A percentile compares a stretch with the other conserved stretches of the same genome.
These are phyloP conservation scores for Merluccius polli DNA, from an alignment of 2,797 vertebrate genomes.

Conservation along the genomic window DNA sequence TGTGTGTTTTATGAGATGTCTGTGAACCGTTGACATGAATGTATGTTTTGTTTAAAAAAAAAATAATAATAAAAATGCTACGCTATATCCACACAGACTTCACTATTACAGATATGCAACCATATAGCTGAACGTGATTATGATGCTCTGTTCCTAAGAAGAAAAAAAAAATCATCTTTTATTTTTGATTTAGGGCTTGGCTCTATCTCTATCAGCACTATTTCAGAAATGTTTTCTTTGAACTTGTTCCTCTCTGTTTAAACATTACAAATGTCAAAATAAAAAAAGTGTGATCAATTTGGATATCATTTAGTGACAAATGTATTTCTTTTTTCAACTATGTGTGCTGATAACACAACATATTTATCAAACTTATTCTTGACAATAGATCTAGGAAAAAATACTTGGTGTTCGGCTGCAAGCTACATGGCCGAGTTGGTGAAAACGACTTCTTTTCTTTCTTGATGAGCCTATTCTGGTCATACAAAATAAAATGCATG, in stretches of 20 bases:
- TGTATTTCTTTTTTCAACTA: background rate
- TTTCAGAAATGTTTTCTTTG: constrained; percentile 30
- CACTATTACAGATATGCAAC: constrained; percentile 62
- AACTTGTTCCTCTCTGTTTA: background rate
- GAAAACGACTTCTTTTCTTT: too few relatives aligned
- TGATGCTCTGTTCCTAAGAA: constrained; percentile 16
- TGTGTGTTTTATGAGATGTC: constrained; percentile 55
- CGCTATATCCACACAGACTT: constrained; percentile 65
- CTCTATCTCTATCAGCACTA: constrained; percentile 41
- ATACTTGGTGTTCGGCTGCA: too few relatives aligned
- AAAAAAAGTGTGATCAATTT: constrained; percentile 3
- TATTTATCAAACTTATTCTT: background rate
- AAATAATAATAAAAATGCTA: constrained; percentile 41
- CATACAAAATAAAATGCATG: too few relatives aligned
- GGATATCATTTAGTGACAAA: background rate
- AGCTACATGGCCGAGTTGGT: too few relatives aligned
- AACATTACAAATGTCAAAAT: background rate
- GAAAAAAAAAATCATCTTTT: constrained; percentile 33
- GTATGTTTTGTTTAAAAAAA: constrained; percentile 31
- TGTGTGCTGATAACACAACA: background rate
- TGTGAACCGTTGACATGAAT: constrained; percentile 34
- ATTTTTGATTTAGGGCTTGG: constrained; percentile 39
- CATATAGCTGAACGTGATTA: constrained; percentile 59
- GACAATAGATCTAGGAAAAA: too few relatives aligned
- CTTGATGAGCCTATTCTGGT: too few relatives aligned